These are phyloP conservation scores for Alauda arvensis DNA, from an alignment of 2,797 vertebrate species.

Conservation along the genomic window DNA sequence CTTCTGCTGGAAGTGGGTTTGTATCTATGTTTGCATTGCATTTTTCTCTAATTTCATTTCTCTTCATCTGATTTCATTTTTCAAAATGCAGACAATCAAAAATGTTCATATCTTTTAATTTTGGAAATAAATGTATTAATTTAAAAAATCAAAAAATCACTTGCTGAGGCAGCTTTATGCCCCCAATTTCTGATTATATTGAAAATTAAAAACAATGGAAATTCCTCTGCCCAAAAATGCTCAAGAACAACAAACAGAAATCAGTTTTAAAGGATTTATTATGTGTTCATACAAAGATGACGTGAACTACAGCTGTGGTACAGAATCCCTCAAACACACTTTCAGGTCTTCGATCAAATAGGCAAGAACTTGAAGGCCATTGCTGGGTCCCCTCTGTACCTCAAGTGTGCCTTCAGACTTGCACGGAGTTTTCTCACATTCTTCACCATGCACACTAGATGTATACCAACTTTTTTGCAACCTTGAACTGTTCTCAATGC, in stretches of 20 bases:
- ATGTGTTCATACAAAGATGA: constrained; percentile 13
- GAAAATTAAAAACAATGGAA: background rate
- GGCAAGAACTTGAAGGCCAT: constrained; percentile 23
- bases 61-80: background rate
- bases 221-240: background rate
- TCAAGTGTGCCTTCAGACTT: constrained; percentile 32
- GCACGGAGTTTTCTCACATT: constrained; percentile 11
- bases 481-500: constrained; percentile 63
- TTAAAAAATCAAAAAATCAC: background rate
- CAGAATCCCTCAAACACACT: constrained; percentile 45
- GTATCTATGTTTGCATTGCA: background rate
- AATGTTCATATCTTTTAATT: background rate
- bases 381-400: constrained; percentile 2
- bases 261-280: background rate
- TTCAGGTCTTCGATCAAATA: constrained; percentile 42
- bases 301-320: background rate
- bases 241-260: background rate
- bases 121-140: background rate
- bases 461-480: constrained; percentile 60
- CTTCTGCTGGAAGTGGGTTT: background rate
- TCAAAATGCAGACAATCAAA: background rate
- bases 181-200: background rate
- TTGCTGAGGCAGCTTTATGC: background rate
- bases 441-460: constrained; percentile 40
- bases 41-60: background rate